These are phyloP conservation scores for Cotesia typhae DNA, from an alignment of 1,140 invertebrate species.

Conservation along the genomic window DNA sequence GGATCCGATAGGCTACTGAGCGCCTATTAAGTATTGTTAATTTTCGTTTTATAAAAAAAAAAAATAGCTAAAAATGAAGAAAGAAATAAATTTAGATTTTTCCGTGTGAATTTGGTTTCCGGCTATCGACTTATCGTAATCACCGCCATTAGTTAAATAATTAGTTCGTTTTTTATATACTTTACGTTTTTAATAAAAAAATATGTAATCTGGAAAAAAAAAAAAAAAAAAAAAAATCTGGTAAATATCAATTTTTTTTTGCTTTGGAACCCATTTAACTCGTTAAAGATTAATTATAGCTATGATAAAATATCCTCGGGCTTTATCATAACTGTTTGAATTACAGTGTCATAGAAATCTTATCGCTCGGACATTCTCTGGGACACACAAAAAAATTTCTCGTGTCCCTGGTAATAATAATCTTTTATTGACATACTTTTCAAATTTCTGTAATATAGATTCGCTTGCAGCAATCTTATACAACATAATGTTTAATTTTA, in stretches of 20 bases:
- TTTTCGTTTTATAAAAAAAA: neutral
- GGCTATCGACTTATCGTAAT: too few species aligned
- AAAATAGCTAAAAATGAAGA: neutral
- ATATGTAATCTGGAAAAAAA: too few species aligned
- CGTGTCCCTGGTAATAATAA: neutral
- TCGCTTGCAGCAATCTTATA: neutral
- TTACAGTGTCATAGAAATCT: conserved; percentile 44
- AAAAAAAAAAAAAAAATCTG: too few species aligned
- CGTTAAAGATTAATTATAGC: neutral
- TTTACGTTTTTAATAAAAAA: too few species aligned
- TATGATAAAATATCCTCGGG: conserved; percentile 26
- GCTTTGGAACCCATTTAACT: neutral
- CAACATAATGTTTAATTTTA: too few species aligned
- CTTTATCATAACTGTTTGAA: conserved; percentile 40
- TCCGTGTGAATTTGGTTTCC: too few species aligned
- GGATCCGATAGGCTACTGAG: too few species aligned
- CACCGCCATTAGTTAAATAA: too few species aligned
- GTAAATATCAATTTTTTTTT: too few species aligned
- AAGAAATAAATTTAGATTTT: neutral
- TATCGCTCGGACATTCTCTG: conserved; percentile 28
- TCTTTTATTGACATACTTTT: neutral
- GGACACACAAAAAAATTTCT: conserved; percentile 29
- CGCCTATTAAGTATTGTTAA: neutral
- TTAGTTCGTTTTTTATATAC: too few species aligned
- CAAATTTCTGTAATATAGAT: neutral